Evolutionary conservation across 2,113 vertebrate genomes (phyloP).

Genomic region (Triplophysa siluroides): DNA sequence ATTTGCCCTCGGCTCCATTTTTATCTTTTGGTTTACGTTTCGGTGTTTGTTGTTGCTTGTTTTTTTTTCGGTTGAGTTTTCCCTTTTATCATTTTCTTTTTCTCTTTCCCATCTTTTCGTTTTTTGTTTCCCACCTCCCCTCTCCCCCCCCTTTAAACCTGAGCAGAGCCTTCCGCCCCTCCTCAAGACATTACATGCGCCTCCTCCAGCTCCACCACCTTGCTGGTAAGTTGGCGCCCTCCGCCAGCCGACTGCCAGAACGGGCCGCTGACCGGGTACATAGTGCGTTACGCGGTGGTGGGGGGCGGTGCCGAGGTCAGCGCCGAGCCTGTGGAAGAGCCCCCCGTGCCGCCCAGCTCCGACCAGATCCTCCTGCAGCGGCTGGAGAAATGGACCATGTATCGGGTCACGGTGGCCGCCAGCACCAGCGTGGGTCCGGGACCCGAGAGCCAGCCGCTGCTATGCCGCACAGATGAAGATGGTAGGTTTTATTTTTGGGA

Average conservation of each 20-base stretch:
- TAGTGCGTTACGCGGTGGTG: slow-evolving; percentile 88
- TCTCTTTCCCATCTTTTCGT: slow-evolving; percentile 87
- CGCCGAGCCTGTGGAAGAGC: slow-evolving; percentile 80
- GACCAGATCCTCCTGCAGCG: slow-evolving; percentile 85
- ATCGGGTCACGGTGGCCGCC: slow-evolving; percentile 87
- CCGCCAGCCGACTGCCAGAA: slow-evolving; percentile 91
- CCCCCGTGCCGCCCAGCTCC: slow-evolving; percentile 78
- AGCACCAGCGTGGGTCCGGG: slow-evolving; percentile 87
- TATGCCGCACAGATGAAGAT: slow-evolving; percentile 93
- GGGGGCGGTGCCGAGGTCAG: slow-evolving; percentile 81
- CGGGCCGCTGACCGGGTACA: slow-evolving; percentile 91
- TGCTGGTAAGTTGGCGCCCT: slow-evolving; percentile 98
- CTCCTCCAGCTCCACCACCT: slow-evolving; percentile 93
- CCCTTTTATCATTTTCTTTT: slow-evolving; percentile 84
- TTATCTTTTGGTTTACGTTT: slow-evolving; percentile 41
- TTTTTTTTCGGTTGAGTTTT: slow-evolving; percentile 62
- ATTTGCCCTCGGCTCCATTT: slow-evolving; percentile 53
- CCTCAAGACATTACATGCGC: slow-evolving; percentile 97
- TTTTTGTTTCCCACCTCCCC: slow-evolving; percentile 64
- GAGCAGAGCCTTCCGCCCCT: slow-evolving; percentile 96
- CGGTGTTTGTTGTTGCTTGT: slow-evolving; percentile 51
- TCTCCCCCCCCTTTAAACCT: slow-evolving; percentile 66
- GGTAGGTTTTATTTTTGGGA: slow-evolving; percentile 71
- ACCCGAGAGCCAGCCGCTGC: slow-evolving; percentile 88
- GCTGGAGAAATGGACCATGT: slow-evolving; percentile 98